Evolutionary conservation across 2,888 invertebrate genomes (phyloP).

Genomic region (Drosophila trichaetosa): DNA sequence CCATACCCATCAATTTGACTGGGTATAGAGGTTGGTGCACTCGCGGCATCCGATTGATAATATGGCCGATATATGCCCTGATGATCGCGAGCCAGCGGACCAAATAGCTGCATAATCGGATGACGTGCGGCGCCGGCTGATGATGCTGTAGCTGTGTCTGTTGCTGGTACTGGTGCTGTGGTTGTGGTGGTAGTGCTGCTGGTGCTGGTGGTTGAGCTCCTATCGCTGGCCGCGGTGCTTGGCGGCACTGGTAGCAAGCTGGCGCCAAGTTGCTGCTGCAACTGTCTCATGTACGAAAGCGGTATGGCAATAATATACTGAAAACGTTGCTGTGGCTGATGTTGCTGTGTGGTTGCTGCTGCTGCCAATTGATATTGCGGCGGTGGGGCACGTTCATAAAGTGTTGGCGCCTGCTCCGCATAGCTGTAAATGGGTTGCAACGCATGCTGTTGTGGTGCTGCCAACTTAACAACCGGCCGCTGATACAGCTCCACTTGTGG

Average conservation of each 20-base stretch:
- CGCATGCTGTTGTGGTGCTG: slow-evolving; percentile 34
- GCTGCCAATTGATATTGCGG: slow-evolving; percentile 53
- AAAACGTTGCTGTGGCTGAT: slow-evolving; percentile 68
- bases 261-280: slow-evolving; percentile 71
- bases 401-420: slow-evolving; percentile 52
- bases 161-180: slow-evolving; percentile 15
- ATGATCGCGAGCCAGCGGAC: slow-evolving; percentile 78
- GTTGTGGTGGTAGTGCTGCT: slow-evolving; percentile 26
- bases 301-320: slow-evolving; percentile 83
- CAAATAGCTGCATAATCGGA: slow-evolving; percentile 58
- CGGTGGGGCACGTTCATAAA: slow-evolving; percentile 57
- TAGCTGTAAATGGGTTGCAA: slow-evolving; percentile 49
- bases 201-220: slow-evolving; percentile 34
- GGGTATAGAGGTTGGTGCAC: slow-evolving; percentile 43
- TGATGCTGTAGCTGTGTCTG: slow-evolving; percentile 31
- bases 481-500: slow-evolving; percentile 70
- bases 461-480: slow-evolving; percentile 36
- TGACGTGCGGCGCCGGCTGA: slow-evolving; percentile 40
- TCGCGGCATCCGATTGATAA: slow-evolving; percentile 54
- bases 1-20: slow-evolving; percentile 38
- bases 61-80: slow-evolving; percentile 73
- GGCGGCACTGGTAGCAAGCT: slow-evolving; percentile 32
- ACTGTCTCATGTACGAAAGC: slow-evolving; percentile 77
- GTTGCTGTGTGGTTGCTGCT: slow-evolving; percentile 42
- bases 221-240: slow-evolving; percentile 26